Percentiles rank a stretch among this genome's conserved stretches.
These are phyloP conservation scores for Heliocidaris tuberculata DNA, from an alignment of 35 echinoderm and acorn worm species.

Conservation along the genomic window DNA sequence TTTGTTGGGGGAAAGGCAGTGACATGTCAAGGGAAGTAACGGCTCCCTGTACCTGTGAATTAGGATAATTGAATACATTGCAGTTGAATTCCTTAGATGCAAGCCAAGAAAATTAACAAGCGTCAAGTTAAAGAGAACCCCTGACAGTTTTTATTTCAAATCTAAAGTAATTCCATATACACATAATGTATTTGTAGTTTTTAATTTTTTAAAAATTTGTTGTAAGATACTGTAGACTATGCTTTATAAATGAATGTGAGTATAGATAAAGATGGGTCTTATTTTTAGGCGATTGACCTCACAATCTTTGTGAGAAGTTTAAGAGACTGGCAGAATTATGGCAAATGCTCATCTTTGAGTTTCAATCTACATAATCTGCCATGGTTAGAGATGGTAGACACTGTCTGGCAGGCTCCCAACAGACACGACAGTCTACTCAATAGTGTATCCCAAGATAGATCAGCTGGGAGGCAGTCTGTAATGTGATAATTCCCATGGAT, in stretches of 20 bases:
- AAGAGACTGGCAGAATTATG: not conserved
- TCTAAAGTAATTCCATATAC: not conserved
- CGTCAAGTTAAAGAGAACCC: not conserved
- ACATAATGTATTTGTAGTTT: too few relatives aligned
- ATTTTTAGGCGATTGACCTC: not conserved
- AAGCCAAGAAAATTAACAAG: not conserved
- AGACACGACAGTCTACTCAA: not conserved
- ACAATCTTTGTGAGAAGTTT: not conserved
- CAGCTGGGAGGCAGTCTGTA: not conserved
- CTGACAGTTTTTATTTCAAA: not conserved
- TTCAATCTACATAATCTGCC: not conserved
- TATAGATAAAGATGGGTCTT: not conserved
- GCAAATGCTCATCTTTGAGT: too few relatives aligned
- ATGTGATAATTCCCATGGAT: not conserved
- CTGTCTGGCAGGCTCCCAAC: not conserved
- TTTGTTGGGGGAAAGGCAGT: not conserved
- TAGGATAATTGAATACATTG: not conserved
- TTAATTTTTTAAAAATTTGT: too few relatives aligned
- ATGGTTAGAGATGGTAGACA: not conserved
- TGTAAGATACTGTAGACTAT: too few relatives aligned
- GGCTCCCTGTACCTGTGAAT: not conserved
- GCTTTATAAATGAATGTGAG: too few relatives aligned
- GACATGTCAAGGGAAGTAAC: not conserved
- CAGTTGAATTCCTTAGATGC: not conserved
- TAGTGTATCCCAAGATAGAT: not conserved